Evolutionary conservation across 2,797 vertebrate genomes (phyloP).

Genomic region (Rhynchonycteris naso): DNA sequence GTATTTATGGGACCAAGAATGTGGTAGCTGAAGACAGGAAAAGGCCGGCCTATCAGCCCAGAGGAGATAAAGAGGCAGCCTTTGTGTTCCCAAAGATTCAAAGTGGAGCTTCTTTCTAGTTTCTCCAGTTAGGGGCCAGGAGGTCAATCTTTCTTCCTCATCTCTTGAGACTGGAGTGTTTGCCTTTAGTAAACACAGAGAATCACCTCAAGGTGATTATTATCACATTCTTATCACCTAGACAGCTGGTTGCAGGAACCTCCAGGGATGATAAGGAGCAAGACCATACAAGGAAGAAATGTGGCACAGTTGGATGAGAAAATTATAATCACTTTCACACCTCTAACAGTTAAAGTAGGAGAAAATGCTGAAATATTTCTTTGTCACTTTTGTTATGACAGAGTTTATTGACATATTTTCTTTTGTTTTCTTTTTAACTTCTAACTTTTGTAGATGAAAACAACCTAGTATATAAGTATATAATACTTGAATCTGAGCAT

Average conservation of each 20-base stretch:
- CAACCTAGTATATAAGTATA: background rate
- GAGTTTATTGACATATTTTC: background rate
- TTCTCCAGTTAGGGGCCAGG: background rate
- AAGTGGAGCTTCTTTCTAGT: background rate
- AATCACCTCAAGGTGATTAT: conserved; percentile 37
- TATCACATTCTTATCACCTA: conserved; percentile 50
- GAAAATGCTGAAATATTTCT: background rate
- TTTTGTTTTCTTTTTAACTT: background rate
- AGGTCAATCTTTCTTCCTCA: background rate
- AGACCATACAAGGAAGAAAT: background rate
- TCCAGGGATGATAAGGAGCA: background rate
- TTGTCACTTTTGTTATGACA: conserved; percentile 17
- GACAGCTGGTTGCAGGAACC: background rate
- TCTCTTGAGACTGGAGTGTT: conserved; percentile 47
- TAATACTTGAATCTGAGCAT: background rate
- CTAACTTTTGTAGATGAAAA: conserved; percentile 1
- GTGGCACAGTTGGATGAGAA: conserved; percentile 1
- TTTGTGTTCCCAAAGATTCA: background rate
- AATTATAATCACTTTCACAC: conserved; percentile 34
- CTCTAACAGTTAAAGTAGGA: conserved; percentile 32
- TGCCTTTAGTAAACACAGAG: conserved; percentile 50
- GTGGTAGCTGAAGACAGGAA: background rate
- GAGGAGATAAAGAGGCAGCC: background rate
- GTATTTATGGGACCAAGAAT: background rate
- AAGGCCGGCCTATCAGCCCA: background rate